Conservation (phyloP, 2,113 vertebrate species). For the Centrocercus urophasianus region DNA sequence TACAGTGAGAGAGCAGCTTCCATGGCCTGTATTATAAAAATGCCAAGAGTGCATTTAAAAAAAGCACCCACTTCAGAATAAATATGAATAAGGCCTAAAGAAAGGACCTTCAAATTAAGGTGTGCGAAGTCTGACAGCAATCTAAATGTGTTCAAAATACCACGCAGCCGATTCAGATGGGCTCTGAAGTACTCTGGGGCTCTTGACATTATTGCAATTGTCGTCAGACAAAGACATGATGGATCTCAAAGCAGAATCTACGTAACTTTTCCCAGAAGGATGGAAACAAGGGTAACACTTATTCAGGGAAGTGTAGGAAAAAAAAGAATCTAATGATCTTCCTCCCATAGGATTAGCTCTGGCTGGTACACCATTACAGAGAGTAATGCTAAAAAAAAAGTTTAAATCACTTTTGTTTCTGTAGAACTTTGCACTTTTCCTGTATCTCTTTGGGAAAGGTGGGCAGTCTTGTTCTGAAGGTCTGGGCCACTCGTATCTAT, state of each 20-base stretch:
- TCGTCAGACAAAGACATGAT: background rate
- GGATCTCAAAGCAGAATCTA: background rate
- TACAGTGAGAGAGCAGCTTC: background rate
- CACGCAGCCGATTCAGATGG: background rate
- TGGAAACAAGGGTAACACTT: background rate
- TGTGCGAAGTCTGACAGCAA: background rate
- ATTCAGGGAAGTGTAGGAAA: background rate
- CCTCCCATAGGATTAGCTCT: background rate
- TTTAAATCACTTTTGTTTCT: background rate
- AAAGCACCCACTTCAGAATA: background rate
- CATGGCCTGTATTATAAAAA: background rate
- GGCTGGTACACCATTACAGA: background rate
- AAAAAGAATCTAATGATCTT: background rate
- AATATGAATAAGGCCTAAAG: background rate
- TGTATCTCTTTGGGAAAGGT: background rate
- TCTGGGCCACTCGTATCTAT: background rate
- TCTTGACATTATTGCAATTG: slow-evolving; percentile 24
- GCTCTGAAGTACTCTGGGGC: slow-evolving; percentile 5
- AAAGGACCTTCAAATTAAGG: background rate
- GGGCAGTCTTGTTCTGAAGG: background rate
- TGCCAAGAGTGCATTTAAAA: background rate
- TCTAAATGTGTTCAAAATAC: background rate
- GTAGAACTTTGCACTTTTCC: background rate
- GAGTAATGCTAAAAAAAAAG: background rate
- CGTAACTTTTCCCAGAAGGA: background rate